Conservation (phyloP, 2,113 vertebrate species). For the Zosterops borbonicus region DNA sequence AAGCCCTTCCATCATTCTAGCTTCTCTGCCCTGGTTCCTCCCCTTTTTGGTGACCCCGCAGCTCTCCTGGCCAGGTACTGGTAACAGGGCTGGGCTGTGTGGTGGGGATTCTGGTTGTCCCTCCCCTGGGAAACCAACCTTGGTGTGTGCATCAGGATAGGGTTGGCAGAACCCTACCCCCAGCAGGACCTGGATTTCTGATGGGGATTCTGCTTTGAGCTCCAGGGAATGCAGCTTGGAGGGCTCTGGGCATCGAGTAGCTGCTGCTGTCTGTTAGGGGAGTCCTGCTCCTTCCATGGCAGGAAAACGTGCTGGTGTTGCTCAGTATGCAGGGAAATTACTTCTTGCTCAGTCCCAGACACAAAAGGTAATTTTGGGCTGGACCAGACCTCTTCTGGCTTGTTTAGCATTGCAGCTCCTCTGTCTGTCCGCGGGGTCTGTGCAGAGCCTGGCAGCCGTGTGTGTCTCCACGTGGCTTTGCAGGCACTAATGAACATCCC, state of each 20-base stretch:
- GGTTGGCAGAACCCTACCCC: neutral
- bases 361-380: neutral
- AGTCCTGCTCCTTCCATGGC: neutral
- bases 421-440: fast-evolving
- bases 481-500: neutral
- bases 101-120: neutral
- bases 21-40: neutral
- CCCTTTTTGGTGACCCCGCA: fast-evolving
- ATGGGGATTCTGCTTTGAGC: neutral
- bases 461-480: neutral
- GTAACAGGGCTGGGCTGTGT: fast-evolving
- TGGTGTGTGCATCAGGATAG: neutral
- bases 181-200: neutral
- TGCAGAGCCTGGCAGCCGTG: neutral
- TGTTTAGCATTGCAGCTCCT: neutral
- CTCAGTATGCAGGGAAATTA: fast-evolving
- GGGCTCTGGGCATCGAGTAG: neutral
- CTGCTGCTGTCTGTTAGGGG: neutral
- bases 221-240: neutral
- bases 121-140: neutral
- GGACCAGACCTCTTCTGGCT: neutral
- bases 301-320: fast-evolving
- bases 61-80: neutral
- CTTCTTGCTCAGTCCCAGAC: neutral
- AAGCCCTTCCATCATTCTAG: fast-evolving